Evolutionary conservation across 2,888 invertebrate genomes (phyloP).

Genomic region (Minunthozetes semirufus): DNA sequence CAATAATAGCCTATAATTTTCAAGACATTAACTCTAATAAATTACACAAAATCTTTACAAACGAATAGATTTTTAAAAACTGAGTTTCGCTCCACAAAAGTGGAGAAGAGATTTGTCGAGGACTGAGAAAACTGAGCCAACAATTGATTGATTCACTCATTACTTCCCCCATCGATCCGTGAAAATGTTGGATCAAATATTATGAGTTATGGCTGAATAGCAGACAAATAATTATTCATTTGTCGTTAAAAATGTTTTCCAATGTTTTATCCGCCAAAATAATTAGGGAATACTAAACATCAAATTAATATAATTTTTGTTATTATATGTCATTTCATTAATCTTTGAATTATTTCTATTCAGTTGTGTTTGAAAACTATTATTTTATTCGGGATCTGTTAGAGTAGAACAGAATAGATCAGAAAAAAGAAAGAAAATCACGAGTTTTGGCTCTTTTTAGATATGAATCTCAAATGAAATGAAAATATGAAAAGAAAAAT

Average conservation of each 20-base stretch:
- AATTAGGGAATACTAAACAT: background rate
- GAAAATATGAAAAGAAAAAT: too few relatives aligned
- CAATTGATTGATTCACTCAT: background rate
- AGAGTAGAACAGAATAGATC: too few relatives aligned
- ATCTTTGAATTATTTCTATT: background rate
- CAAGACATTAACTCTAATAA: slow-evolving; percentile 2
- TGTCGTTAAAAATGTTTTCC: background rate
- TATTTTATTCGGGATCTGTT: too few relatives aligned
- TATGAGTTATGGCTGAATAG: background rate
- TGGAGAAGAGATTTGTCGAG: too few relatives aligned
- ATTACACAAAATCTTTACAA: background rate
- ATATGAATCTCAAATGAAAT: too few relatives aligned
- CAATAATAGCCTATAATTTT: background rate
- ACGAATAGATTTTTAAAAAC: background rate
- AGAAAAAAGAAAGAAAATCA: too few relatives aligned
- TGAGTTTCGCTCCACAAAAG: background rate
- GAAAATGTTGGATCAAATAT: background rate
- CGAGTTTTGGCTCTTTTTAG: too few relatives aligned
- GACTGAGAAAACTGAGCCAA: background rate
- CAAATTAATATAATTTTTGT: background rate
- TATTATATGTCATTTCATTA: background rate
- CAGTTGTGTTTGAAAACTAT: too few relatives aligned
- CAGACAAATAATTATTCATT: background rate
- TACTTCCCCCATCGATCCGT: background rate
- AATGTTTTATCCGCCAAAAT: background rate